A percentile compares a stretch with the other conserved stretches of the same genome.
Conservation (phyloP, 2,113 vertebrate genomes). For the Albula glossodonta region DNA sequence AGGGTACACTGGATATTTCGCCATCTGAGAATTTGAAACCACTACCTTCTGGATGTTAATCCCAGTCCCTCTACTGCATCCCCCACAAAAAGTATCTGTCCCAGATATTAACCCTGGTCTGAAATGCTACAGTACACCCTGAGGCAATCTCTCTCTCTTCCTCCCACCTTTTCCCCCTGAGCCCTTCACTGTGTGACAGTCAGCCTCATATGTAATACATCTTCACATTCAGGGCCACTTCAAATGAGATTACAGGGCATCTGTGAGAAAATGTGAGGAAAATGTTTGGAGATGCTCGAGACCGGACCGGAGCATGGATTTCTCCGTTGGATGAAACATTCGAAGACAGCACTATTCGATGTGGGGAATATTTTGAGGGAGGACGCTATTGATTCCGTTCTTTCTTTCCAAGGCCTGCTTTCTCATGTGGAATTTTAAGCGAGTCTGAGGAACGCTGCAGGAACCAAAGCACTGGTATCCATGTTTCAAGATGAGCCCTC, state of each 20-base stretch:
- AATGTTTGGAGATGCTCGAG: conserved; percentile 57
- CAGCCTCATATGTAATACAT: neutral
- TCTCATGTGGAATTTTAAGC: conserved; percentile 28
- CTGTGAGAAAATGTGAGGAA: conserved; percentile 56
- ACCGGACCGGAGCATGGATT: conserved; percentile 55
- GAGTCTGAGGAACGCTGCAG: conserved; percentile 32
- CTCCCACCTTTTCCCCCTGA: neutral
- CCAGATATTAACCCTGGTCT: no score
- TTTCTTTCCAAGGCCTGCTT: conserved; percentile 19
- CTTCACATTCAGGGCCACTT: conserved; percentile 1
- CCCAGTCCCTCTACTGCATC: neutral
- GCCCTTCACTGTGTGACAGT: neutral
- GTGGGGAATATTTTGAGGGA: conserved; percentile 50
- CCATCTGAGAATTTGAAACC: neutral
- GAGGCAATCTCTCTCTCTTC: no score
- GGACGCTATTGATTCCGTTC: conserved; percentile 50
- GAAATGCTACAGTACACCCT: no score
- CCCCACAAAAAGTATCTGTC: neutral
- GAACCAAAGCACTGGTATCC: neutral
- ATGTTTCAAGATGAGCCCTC: no score
- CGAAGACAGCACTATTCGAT: conserved; percentile 45
- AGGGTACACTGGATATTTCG: no score
- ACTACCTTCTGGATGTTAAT: neutral
- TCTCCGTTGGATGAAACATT: conserved; percentile 45
- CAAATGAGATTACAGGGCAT: conserved; percentile 49